A percentile compares a stretch with the other conserved stretches of the same genome.
Evolutionary conservation across 2,888 invertebrate genomes (phyloP).

Genomic region (Cantharis lateralis): DNA sequence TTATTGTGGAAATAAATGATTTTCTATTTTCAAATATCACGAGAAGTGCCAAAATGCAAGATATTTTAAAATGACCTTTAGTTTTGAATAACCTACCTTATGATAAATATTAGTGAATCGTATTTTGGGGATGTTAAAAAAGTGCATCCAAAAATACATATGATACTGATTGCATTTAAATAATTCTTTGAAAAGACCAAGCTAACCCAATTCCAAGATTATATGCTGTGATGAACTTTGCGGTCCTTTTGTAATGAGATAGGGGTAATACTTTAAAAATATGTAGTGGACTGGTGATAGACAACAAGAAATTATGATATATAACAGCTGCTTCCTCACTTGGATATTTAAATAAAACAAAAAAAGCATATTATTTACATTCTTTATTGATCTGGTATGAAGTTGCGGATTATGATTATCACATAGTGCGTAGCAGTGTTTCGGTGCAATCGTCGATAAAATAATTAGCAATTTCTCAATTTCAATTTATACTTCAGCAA

Average conservation of each 20-base stretch:
- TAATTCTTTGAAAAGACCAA: not conserved
- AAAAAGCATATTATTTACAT: not conserved
- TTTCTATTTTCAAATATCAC: not conserved
- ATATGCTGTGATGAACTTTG: conserved; percentile 3
- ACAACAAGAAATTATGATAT: conserved; percentile 25
- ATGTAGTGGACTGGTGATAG: conserved; percentile 23
- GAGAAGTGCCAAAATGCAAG: not conserved
- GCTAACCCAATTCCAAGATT: not conserved
- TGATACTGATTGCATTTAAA: not conserved
- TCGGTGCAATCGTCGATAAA: not conserved
- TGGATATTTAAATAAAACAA: not conserved
- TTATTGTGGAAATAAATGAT: not conserved
- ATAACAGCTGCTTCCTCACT: conserved; percentile 31
- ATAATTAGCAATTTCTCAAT: not conserved
- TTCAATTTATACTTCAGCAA: not conserved
- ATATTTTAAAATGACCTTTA: not conserved
- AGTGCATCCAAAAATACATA: not conserved
- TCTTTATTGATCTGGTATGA: not conserved
- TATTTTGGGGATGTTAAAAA: not conserved
- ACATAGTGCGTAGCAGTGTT: not conserved
- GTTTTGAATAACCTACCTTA: not conserved
- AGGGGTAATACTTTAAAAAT: conserved; percentile 30
- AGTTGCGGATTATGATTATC: not conserved
- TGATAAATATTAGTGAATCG: not conserved
- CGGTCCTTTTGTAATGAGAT: conserved; percentile 32